Evolutionary conservation across 2,113 vertebrate genomes (phyloP).

Genomic region (Silurus asotus): DNA sequence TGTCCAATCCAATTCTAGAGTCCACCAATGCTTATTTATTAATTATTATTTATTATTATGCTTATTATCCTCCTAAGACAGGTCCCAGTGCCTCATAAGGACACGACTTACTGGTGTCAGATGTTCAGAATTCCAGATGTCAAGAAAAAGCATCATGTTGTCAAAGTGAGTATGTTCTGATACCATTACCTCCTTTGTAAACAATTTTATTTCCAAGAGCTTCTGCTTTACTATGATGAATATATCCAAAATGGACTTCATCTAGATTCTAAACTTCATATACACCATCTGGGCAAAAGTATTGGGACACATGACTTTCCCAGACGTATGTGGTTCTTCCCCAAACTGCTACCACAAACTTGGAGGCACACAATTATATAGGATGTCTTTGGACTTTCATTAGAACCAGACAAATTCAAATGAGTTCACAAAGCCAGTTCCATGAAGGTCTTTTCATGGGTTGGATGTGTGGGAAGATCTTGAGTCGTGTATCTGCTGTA

Average conservation of each 20-base stretch:
- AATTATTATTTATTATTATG: neutral
- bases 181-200: neutral
- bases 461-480: no score
- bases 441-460: no score
- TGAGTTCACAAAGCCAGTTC: no score
- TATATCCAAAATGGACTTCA: neutral
- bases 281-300: no score
- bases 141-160: constrained; percentile 81
- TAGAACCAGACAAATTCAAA: no score
- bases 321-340: no score
- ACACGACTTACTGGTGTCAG: constrained; percentile 88
- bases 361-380: no score
- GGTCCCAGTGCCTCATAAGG: constrained; percentile 83
- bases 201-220: neutral
- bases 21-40: neutral
- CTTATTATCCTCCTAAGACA: constrained; percentile 79
- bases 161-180: constrained; percentile 72
- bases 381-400: no score
- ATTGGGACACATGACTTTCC: no score
- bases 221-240: neutral
- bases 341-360: no score
- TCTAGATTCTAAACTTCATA: neutral
- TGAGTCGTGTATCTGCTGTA: no score
- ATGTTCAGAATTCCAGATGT: constrained; percentile 83
- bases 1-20: neutral